Evolutionary conservation across 2,113 vertebrate species (phyloP).

Genomic region (Alexandromys fortis): DNA sequence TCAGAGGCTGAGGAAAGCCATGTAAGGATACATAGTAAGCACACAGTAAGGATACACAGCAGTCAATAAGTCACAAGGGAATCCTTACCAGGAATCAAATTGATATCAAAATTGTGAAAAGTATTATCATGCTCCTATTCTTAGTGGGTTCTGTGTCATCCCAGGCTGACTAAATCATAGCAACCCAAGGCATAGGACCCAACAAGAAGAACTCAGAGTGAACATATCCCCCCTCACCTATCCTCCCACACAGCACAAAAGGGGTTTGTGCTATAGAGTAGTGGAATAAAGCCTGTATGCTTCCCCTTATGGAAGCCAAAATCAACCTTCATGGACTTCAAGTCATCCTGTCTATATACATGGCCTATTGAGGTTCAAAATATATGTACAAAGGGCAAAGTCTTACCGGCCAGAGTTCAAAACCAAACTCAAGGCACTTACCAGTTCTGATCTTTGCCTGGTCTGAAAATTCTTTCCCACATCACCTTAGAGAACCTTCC

Average conservation of each 20-base stretch:
- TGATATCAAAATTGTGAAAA: neutral
- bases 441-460: neutral
- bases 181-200: neutral
- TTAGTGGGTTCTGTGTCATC: neutral
- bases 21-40: neutral
- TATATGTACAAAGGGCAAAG: neutral
- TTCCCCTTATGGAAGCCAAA: neutral
- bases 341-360: neutral
- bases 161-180: neutral
- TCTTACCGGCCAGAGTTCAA: neutral
- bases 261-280: fast-evolving
- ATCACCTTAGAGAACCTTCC: neutral
- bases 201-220: neutral
- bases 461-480: neutral
- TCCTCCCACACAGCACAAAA: neutral
- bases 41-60: neutral
- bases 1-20: neutral
- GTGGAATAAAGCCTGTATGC: neutral
- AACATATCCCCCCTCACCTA: neutral
- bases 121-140: too few relatives aligned
- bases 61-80: neutral
- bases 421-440: neutral
- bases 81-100: neutral
- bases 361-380: neutral
- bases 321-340: neutral